Evolutionary conservation across 2,113 vertebrate species (phyloP).

Genomic region (Psettodes erumei): DNA sequence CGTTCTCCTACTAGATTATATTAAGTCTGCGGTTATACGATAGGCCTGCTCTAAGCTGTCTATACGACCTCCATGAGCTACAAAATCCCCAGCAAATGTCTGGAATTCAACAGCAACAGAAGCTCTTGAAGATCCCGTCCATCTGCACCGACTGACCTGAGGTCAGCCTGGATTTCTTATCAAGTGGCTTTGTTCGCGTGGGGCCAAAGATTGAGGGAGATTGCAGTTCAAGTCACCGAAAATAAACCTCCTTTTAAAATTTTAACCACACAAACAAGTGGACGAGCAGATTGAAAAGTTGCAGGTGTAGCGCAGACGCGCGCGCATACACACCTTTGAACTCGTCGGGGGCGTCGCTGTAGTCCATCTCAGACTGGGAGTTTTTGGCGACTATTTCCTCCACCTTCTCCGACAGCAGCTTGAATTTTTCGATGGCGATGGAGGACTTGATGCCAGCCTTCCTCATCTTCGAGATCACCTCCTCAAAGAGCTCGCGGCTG

Average conservation of each 20-base stretch:
- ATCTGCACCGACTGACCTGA: conserved; percentile 47
- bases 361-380: conserved; percentile 97
- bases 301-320: neutral
- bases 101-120: conserved; percentile 59
- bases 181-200: neutral
- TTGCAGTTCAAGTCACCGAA: too few relatives aligned
- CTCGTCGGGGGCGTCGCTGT: conserved; percentile 97
- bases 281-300: neutral
- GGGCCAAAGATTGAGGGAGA: conserved; percentile 12
- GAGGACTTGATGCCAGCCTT: conserved; percentile 99
- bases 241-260: too few relatives aligned
- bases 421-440: conserved; percentile 99
- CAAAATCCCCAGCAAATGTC: conserved; percentile 69
- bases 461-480: conserved; percentile 98
- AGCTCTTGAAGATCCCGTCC: conserved; percentile 33
- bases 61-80: conserved; percentile 68
- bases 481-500: conserved; percentile 96
- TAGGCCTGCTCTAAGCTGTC: conserved; percentile 66
- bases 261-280: too few relatives aligned
- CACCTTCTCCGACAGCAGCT: conserved; percentile 95
- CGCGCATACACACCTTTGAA: conserved; percentile 88
- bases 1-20: conserved; percentile 73
- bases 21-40: conserved; percentile 73
- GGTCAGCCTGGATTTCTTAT: conserved; percentile 26
- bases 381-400: conserved; percentile 97